Percentiles rank a stretch among this genome's conserved stretches.
Conservation (phyloP, 2,797 vertebrate species). For the Odontamblyopus rebecca region DNA sequence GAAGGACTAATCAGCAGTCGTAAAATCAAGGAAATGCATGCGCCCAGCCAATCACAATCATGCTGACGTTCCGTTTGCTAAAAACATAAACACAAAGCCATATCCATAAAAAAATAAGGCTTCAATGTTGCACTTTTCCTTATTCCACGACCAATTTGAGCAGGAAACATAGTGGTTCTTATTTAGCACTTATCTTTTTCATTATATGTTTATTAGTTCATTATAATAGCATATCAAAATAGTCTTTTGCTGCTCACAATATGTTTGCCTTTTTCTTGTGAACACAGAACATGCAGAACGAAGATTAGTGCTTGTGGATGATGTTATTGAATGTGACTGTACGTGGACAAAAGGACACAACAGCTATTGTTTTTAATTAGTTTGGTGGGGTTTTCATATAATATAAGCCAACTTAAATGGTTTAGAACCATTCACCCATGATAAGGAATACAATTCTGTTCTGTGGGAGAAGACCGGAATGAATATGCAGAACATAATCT, state of each 20-base stretch:
- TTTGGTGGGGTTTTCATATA: too few relatives aligned
- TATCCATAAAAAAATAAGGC: constrained; percentile 19
- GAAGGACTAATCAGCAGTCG: constrained; percentile 47
- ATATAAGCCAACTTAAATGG: too few relatives aligned
- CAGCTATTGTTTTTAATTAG: too few relatives aligned
- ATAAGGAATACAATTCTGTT: constrained; percentile 63
- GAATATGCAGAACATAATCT: constrained; percentile 52
- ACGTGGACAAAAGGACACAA: too few relatives aligned
- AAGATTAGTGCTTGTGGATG: too few relatives aligned
- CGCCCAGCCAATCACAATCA: constrained; percentile 50
- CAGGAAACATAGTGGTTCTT: background rate
- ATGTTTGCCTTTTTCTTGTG: too few relatives aligned
- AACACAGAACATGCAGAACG: too few relatives aligned
- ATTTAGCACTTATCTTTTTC: constrained; percentile 43
- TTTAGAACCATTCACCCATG: too few relatives aligned
- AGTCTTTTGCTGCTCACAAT: too few relatives aligned
- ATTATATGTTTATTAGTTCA: too few relatives aligned
- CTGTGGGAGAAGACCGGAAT: constrained; percentile 49
- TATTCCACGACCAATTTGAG: background rate
- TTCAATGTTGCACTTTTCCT: constrained; percentile 9
- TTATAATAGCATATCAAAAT: too few relatives aligned
- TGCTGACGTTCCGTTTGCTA: constrained; percentile 39
- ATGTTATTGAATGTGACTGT: too few relatives aligned
- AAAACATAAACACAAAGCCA: constrained; percentile 63
- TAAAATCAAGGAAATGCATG: constrained; percentile 18